Base-by-base conservation (phyloP, 2,888 invertebrate genomes). In the Invenusta paracnida region DNA sequence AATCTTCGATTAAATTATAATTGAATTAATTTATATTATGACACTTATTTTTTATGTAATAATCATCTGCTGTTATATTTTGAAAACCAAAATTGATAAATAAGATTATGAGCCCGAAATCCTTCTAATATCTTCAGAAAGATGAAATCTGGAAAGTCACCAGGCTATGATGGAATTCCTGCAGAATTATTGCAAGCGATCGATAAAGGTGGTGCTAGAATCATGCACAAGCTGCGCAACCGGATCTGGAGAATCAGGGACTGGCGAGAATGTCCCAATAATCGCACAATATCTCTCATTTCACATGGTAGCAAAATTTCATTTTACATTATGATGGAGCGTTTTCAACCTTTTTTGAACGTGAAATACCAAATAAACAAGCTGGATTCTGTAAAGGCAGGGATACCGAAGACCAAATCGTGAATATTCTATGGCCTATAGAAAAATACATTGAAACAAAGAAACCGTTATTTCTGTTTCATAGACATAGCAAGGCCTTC, bases 141-240 rank as follows among this genome's bases (percentile, higher is more conserved):
- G 73, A 73, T 5, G 73, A 73, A 73, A 73, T 5, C 73, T 2
- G 73, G 27, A 73, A 73, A 73, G 73, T 73, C 73, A 25, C 73
- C 73, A 73, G 73, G 73, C 73, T 73, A 73, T 73, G 27, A 48
- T 2, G 27, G 73, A 25, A 73, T 23, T 23, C 27, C 73, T 2
- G 27, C 23, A 25, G 27, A 25, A 73, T 23, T 48, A 17, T 23
- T 73, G 17, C 17, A 73, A 73, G 73, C 73, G 23, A 73, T 23
- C 23, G 23, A 73, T 13, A 23, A 73, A 23, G 73, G 23, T 25
- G 27, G 73, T 73, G 11, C 23, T 23, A 73, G 23, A 23, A 23
- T 73, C 73, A 73, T 73, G 73, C 73, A 73, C 73, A 73, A 73
- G 73, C 73, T 73, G 73, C 23, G 73, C 73, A 73, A 73, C 11